Percentiles rank a stretch among this genome's conserved stretches.
phyloP scores from a whole-genome alignment of 2,888 invertebrate species.

The Globia sparganii region DNA sequence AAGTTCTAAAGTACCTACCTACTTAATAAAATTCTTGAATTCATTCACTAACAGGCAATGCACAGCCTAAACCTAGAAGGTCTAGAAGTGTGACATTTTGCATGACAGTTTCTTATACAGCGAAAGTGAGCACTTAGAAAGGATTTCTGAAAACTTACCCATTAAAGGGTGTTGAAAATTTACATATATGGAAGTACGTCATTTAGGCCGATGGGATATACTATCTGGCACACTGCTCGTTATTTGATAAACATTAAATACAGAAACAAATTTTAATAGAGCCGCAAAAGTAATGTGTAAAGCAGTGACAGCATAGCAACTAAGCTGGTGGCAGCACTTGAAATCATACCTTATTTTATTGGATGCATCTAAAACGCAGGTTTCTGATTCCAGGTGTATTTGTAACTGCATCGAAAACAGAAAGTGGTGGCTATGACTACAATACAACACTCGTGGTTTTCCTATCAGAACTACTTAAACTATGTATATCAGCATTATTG shows the following conservation, averaged over 20 bases:
- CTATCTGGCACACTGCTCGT: neutral
- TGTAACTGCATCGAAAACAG: conserved; percentile 96
- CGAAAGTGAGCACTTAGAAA: neutral
- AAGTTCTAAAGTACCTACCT: neutral
- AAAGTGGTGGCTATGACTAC: conserved; percentile 95
- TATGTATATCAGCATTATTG: conserved; percentile 92
- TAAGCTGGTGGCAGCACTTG: neutral
- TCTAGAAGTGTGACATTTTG: neutral
- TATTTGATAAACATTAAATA: neutral
- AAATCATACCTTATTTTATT: neutral
- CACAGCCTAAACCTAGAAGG: neutral
- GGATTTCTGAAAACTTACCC: neutral
- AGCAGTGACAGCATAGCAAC: neutral
- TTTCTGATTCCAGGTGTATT: conserved; percentile 93
- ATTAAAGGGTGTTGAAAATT: neutral
- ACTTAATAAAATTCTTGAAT: neutral
- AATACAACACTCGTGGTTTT: conserved; percentile 97
- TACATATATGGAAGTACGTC: neutral
- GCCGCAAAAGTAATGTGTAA: neutral
- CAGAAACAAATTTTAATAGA: neutral
- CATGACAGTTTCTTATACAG: neutral
- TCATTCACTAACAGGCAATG: neutral
- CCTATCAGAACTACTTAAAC: conserved; percentile 96
- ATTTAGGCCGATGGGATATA: neutral
- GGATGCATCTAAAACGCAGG: neutral